phyloP scores from a whole-genome alignment of 2,797 vertebrate species.

The Hydrocynus forskahlii region DNA sequence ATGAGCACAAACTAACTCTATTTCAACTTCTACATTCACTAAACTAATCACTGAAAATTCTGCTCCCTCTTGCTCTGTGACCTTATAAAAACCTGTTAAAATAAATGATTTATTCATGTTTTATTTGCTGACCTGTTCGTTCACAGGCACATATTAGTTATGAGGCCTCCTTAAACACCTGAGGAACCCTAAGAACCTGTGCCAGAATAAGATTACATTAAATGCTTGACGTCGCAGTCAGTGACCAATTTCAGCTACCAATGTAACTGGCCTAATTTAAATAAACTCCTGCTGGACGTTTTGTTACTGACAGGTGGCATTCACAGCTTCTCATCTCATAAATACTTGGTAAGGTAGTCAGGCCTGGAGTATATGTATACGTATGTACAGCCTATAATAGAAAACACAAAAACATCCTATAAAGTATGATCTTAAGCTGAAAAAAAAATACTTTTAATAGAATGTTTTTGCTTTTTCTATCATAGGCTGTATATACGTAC shows the following conservation, averaged over 20 bases:
- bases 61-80: neutral
- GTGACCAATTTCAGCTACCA: conserved; percentile 23
- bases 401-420: neutral
- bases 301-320: neutral
- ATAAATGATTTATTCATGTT: conserved; percentile 44
- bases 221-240: conserved; percentile 23
- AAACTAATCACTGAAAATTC: conserved; percentile 44
- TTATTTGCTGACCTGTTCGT: conserved; percentile 48
- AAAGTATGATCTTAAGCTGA: neutral
- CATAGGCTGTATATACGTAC: too few relatives aligned
- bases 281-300: conserved; percentile 9
- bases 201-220: conserved; percentile 23
- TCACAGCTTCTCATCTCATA: neutral
- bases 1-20: conserved; percentile 39
- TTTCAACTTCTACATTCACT: conserved; percentile 27
- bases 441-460: too few relatives aligned
- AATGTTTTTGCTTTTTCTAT: too few relatives aligned
- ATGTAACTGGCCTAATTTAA: conserved; percentile 33
- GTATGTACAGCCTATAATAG: neutral
- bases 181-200: neutral
- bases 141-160: conserved; percentile 4
- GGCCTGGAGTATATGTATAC: neutral
- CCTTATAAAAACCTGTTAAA: neutral
- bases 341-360: neutral
- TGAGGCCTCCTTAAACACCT: neutral